phyloP scores from a whole-genome alignment of 2,797 vertebrate species.

The Heteromormyrus szaboi region DNA sequence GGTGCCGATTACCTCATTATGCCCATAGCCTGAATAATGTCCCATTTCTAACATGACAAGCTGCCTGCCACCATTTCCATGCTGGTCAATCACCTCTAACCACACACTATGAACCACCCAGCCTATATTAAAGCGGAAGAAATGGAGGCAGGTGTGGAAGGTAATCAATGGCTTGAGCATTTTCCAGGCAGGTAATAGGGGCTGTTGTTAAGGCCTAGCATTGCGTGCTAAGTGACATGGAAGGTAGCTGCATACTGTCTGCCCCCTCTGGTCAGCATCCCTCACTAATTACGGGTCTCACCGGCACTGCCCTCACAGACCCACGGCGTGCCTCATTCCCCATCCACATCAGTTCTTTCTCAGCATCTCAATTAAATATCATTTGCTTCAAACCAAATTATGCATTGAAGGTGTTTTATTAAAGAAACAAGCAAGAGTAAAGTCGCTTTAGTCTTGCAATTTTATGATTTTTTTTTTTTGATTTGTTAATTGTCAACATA shows the following conservation, averaged over 20 bases:
- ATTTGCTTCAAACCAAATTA: not conserved
- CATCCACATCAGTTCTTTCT: not conserved
- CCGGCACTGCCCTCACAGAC: not conserved
- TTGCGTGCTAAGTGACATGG: not conserved
- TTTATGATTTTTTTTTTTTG: not conserved
- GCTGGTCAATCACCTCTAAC: slow-evolving; percentile 37
- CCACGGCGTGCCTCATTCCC: not conserved
- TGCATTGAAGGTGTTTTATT: not conserved
- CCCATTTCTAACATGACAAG: slow-evolving; percentile 49
- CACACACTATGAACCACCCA: not conserved
- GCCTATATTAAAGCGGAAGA: not conserved
- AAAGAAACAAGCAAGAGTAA: not conserved
- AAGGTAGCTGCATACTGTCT: not conserved
- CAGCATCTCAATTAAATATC: not conserved
- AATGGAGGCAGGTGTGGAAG: not conserved
- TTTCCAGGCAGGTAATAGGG: not conserved
- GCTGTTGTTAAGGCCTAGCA: not conserved
- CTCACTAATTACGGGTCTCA: not conserved
- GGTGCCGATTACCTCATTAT: slow-evolving; percentile 51
- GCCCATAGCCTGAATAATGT: slow-evolving; percentile 37
- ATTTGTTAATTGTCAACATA: not conserved
- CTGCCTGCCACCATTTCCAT: slow-evolving; percentile 43
- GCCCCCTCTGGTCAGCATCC: not conserved
- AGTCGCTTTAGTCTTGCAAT: not conserved
- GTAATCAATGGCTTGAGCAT: not conserved